Evolutionary conservation across 2,797 vertebrate species (phyloP).

Genomic region (Ciconia nigra): DNA sequence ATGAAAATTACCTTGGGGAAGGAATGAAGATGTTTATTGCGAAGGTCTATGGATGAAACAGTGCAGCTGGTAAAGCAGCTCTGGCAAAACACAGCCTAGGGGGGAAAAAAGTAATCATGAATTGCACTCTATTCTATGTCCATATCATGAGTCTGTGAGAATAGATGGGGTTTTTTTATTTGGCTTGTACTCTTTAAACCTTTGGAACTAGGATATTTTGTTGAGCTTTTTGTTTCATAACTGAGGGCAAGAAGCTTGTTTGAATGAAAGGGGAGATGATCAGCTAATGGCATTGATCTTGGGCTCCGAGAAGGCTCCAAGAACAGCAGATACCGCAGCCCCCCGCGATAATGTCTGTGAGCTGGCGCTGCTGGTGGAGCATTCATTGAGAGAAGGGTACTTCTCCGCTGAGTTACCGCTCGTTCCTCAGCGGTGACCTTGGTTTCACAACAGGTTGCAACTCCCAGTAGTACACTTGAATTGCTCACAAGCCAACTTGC

Average conservation of each 20-base stretch:
- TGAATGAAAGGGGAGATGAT: not conserved
- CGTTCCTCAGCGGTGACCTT: rapidly evolving
- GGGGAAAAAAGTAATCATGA: not conserved
- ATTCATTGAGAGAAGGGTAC: not conserved
- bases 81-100: not conserved
- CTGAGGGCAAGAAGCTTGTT: not conserved
- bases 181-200: not conserved
- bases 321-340: not conserved
- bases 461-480: not conserved
- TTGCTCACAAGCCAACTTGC: not conserved
- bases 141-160: not conserved
- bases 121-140: not conserved
- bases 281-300: not conserved
- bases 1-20: not conserved
- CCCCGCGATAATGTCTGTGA: not conserved
- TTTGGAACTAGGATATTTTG: not conserved
- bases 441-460: not conserved
- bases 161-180: not conserved
- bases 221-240: not conserved
- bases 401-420: not conserved
- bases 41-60: not conserved
- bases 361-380: not conserved
- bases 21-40: not conserved
- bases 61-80: not conserved
- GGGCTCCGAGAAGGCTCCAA: not conserved